phyloP scores from a whole-genome alignment of 2,888 invertebrate species.

The Neria commutata region DNA sequence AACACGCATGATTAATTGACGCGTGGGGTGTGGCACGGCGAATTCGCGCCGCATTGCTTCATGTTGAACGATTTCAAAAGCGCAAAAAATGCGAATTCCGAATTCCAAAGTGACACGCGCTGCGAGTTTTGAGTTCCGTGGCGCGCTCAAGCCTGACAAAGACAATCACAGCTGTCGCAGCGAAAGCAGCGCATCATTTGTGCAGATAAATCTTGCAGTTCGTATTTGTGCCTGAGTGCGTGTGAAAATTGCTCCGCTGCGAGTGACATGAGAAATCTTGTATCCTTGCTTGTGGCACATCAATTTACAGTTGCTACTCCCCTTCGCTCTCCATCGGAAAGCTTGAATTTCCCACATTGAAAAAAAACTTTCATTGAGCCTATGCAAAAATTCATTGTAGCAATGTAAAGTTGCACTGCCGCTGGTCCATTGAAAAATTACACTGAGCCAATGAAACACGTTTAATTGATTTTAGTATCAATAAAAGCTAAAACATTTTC shows the following conservation, averaged over 20 bases:
- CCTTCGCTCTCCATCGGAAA: background rate
- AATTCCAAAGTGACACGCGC: background rate
- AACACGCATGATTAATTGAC: constrained; percentile 2
- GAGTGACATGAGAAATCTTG: background rate
- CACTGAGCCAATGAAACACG: no score
- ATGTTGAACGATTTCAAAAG: background rate
- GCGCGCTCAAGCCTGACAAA: background rate
- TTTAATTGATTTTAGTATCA: no score
- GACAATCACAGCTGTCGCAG: background rate
- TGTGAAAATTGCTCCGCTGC: background rate
- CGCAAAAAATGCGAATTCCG: background rate
- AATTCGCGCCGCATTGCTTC: background rate
- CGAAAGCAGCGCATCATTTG: background rate
- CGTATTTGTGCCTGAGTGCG: no score
- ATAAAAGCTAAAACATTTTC: no score
- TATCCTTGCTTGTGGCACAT: background rate
- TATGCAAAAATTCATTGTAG: no score
- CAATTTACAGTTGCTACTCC: background rate
- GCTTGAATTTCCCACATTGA: no score
- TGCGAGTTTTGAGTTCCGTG: background rate
- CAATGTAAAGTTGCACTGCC: no score
- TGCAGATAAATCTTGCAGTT: no score
- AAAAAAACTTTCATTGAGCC: no score
- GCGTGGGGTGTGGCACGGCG: background rate
- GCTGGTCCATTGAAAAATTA: no score